Percentiles rank a stretch among this genome's conserved stretches.
phyloP scores from a whole-genome alignment of 2,888 invertebrate species.

The Amphipoea oculea region DNA sequence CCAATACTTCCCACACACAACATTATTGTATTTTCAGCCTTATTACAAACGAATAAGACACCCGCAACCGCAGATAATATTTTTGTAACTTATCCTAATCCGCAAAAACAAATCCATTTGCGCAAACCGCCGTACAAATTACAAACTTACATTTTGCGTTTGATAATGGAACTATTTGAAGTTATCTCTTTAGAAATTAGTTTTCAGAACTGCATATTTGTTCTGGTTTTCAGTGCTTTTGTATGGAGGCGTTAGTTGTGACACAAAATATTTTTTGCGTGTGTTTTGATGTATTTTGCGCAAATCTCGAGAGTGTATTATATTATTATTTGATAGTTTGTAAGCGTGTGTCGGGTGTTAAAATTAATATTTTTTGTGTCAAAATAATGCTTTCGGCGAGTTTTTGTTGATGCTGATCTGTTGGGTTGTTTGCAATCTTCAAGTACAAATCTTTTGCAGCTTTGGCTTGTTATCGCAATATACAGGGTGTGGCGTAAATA shows the following conservation, averaged over 20 bases:
- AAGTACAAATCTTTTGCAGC: constrained; percentile 15
- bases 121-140: constrained; percentile 43
- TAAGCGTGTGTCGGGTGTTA: constrained; percentile 55
- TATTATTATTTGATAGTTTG: constrained; percentile 66
- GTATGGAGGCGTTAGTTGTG: constrained; percentile 73
- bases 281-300: constrained; percentile 71
- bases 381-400: constrained; percentile 55
- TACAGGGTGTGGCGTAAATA: too few species aligned
- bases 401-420: constrained; percentile 33
- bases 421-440: constrained; percentile 49
- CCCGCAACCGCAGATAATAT: constrained; percentile 4
- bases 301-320: constrained; percentile 69
- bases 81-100: constrained; percentile 41
- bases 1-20: background rate
- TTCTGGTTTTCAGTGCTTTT: constrained; percentile 37
- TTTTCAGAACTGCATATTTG: constrained; percentile 21
- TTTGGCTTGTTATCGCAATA: constrained; percentile 5
- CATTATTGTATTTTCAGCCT: constrained; percentile 4
- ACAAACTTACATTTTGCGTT: constrained; percentile 48
- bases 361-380: constrained; percentile 51
- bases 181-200: background rate
- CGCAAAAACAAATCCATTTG: constrained; percentile 56
- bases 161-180: background rate
- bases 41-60: constrained; percentile 10
- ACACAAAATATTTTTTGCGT: constrained; percentile 72